phyloP scores from a whole-genome alignment of 1,140 invertebrate genomes.

The Aphelenchoides fujianensis region DNA sequence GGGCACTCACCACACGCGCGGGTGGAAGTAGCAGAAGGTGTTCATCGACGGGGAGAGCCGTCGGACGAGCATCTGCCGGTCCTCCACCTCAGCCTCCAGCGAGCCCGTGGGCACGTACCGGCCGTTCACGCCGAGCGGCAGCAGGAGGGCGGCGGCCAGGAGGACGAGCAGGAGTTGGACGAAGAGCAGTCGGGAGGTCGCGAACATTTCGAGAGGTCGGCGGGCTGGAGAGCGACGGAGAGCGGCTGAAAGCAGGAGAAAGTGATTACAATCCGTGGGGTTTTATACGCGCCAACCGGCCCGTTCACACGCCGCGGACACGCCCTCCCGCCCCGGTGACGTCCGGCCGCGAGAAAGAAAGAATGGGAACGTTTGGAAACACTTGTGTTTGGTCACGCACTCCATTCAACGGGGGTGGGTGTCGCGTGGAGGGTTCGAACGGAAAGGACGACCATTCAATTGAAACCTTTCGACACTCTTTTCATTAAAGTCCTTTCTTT shows the following conservation, averaged over 20 bases:
- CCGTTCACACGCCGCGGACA: neutral
- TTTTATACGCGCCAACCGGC: neutral
- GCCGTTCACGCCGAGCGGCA: neutral
- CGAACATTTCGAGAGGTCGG: neutral
- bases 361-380: neutral
- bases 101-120: neutral
- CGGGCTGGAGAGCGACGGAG: neutral
- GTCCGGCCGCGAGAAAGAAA: neutral
- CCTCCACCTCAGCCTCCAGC: neutral
- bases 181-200: neutral
- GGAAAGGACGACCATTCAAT: too few species aligned
- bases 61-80: slow-evolving; percentile 10
- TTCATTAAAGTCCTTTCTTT: too few species aligned
- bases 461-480: too few species aligned
- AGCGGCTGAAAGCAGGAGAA: too few species aligned
- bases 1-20: slow-evolving; percentile 2
- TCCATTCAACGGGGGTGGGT: too few species aligned
- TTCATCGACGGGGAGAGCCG: slow-evolving; percentile 20
- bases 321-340: neutral
- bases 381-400: too few species aligned
- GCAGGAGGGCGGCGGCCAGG: neutral
- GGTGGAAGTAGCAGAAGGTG: slow-evolving; percentile 26
- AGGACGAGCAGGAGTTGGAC: neutral
- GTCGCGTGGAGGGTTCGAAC: too few species aligned
- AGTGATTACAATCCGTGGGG: neutral